phyloP scores from a whole-genome alignment of 2,888 invertebrate genomes.

The Yponomeuta evonymella region DNA sequence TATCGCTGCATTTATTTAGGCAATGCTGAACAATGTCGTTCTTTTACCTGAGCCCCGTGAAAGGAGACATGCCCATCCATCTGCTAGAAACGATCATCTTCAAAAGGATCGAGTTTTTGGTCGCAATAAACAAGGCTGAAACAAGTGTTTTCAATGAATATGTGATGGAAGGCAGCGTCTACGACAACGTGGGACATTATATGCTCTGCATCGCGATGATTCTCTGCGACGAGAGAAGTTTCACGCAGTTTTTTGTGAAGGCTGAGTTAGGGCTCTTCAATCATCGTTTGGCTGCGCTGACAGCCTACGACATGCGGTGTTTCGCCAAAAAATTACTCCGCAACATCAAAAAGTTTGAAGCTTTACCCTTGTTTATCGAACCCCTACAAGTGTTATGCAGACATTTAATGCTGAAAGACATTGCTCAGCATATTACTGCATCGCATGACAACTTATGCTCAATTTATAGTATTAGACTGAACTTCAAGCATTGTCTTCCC shows the following conservation, averaged over 20 bases:
- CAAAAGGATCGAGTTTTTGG: constrained; percentile 69
- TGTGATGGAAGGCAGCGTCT: constrained; percentile 74
- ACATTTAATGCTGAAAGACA: constrained; percentile 48
- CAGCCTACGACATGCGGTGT: constrained; percentile 50
- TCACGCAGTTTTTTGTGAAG: constrained; percentile 47
- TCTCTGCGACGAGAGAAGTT: constrained; percentile 41
- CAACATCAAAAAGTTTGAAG: constrained; percentile 39
- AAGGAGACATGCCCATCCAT: constrained; percentile 71
- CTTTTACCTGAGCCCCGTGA: constrained; percentile 76
- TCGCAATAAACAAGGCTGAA: constrained; percentile 44
- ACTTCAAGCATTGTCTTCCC: constrained; percentile 72
- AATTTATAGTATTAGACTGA: constrained; percentile 52
- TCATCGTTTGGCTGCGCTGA: constrained; percentile 37
- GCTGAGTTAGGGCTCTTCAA: constrained; percentile 52
- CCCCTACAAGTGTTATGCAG: constrained; percentile 47
- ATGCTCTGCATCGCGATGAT: constrained; percentile 61
- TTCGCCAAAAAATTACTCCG: constrained; percentile 54
- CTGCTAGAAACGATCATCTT: constrained; percentile 69
- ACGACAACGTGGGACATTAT: constrained; percentile 78
- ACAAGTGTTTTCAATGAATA: constrained; percentile 64
- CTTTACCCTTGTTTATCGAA: constrained; percentile 30
- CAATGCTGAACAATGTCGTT: constrained; percentile 49
- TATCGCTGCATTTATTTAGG: background rate
- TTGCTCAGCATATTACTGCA: constrained; percentile 47
- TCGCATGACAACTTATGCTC: constrained; percentile 39